Conservation (phyloP, 2,888 invertebrate species). For the Meghimatium bilineatum region DNA sequence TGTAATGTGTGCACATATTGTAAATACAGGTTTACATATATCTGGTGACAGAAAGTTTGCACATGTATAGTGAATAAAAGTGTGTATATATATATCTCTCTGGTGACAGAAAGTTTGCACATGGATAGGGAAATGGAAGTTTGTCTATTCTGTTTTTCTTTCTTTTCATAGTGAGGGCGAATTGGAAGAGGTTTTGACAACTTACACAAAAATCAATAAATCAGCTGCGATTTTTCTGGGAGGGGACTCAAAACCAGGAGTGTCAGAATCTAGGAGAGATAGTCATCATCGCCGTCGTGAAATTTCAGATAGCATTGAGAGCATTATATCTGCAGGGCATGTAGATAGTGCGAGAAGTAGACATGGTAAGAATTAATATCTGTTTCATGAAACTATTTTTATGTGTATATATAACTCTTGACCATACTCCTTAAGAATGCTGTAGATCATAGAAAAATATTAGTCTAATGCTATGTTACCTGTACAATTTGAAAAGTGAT, state of each 20-base stretch:
- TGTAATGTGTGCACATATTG: too few relatives aligned
- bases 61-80: too few relatives aligned
- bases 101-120: too few relatives aligned
- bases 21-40: too few relatives aligned
- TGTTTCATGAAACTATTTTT: background rate
- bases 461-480: too few relatives aligned
- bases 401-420: background rate
- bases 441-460: too few relatives aligned
- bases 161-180: slow-evolving; percentile 72
- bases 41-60: too few relatives aligned
- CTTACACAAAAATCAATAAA: slow-evolving; percentile 77
- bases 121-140: too few relatives aligned
- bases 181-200: slow-evolving; percentile 76
- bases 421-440: too few relatives aligned
- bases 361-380: slow-evolving; percentile 46
- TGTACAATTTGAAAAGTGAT: too few relatives aligned
- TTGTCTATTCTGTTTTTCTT: background rate
- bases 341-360: slow-evolving; percentile 54
- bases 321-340: slow-evolving; percentile 41
- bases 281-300: slow-evolving; percentile 40
- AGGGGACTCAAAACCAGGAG: slow-evolving; percentile 56
- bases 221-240: slow-evolving; percentile 77
- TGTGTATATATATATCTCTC: too few relatives aligned
- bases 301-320: slow-evolving; percentile 34
- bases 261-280: slow-evolving; percentile 34